These are phyloP conservation scores for Ctenochaetus hawaiiensis DNA, from an alignment of 2,797 vertebrate species.

Conservation along the genomic window DNA sequence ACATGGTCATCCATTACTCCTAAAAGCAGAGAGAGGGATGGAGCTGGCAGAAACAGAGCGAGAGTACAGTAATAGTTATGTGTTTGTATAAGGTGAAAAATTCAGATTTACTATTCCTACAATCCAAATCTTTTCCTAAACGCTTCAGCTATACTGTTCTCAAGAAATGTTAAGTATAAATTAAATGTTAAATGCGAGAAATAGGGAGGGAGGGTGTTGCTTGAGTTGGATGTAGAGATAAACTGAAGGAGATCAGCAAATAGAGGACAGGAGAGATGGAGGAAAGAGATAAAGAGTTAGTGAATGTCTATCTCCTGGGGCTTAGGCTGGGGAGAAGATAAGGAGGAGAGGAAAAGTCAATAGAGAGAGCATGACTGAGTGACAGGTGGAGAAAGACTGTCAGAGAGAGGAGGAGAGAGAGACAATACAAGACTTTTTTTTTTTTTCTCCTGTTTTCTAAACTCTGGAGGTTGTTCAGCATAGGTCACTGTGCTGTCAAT, in stretches of 20 bases:
- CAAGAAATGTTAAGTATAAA: not conserved
- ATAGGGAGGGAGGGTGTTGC: not conserved
- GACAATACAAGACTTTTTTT: not conserved
- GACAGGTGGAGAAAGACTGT: constrained; percentile 34
- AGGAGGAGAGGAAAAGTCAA: constrained; percentile 61
- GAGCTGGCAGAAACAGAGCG: not conserved
- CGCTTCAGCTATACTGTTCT: not conserved
- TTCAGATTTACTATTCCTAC: not conserved
- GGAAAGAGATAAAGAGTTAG: constrained; percentile 44
- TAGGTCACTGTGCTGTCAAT: constrained; percentile 25
- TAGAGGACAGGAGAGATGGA: constrained; percentile 43
- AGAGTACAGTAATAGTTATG: not conserved
- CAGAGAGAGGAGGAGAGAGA: constrained; percentile 14
- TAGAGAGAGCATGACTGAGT: constrained; percentile 49
- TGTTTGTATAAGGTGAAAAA: not conserved
- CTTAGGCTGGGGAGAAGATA: constrained; percentile 50
- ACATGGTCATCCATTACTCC: constrained; percentile 52
- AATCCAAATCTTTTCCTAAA: not conserved
- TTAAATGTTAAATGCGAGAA: not conserved
- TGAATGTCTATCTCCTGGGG: constrained; percentile 51
- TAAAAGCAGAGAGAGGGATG: constrained; percentile 25
- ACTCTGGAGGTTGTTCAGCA: constrained; percentile 9
- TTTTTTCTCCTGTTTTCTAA: not conserved
- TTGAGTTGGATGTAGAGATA: constrained; percentile 16
- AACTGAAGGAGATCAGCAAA: constrained; percentile 52